Evolutionary conservation across 2,888 invertebrate species (phyloP), one percentile per base, ranked within the genome.

Genomic region (Dicranocentrus wangi): DNA sequence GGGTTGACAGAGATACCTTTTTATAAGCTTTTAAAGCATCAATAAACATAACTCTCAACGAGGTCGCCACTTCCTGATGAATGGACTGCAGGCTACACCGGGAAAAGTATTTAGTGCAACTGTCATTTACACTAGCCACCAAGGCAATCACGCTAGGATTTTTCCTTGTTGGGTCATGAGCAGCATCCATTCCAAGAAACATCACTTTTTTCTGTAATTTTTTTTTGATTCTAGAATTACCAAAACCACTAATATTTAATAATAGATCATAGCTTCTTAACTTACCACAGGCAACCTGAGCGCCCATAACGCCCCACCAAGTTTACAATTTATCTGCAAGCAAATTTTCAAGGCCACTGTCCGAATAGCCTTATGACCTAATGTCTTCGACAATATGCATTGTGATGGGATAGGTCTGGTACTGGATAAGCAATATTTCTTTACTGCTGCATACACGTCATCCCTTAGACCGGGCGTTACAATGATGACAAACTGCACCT

Each of bases 291-390:
- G 98, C 76, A 97, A 94, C 28, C 91, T 90, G 0, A 98, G 90
- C 0, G 92, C 91, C 98, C 98, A 98, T 23, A 98, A 89, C 0
- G 95, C 93, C 0, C 98, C 98, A 2, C 98, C 98, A 8, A 98
- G 89, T 89, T 98, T 98, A 88, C 97, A 97, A 88, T 96, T 97
- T 86, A 98, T 96, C 89, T 98, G 98, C 25, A 98, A 89, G 0
- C 94, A 92, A 53, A 98, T 94, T 89, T 97, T 98, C 88, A 95
- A 94, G 0, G 94, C 93, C 15, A 98, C 92, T 0, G 94, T 0
- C 94, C 91, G 65, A 94, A 89, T 88, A 94, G 95, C 27, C 92
- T 92, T 84, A 93, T 93, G 75, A 90, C 89, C 2, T 27, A 95
- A 88, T 0, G 94, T 95, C 81, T 92, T 91, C 0, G 93, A 61